Percentiles rank a stretch among this genome's conserved stretches.
Evolutionary conservation across 2,113 vertebrate species (phyloP).

Genomic region (Taxidea taxus): DNA sequence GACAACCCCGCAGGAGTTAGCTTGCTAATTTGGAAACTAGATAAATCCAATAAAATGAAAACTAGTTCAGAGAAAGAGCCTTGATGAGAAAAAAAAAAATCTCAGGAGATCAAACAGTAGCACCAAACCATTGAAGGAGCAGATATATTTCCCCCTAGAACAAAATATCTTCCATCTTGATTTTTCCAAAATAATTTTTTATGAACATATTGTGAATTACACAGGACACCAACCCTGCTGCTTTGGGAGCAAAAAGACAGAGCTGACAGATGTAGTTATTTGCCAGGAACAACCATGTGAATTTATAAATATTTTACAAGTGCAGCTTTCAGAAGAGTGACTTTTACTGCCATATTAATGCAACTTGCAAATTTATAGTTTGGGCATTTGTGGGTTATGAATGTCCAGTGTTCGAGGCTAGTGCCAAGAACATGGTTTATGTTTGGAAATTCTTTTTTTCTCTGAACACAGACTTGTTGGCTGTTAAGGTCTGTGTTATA

Average conservation of each 20-base stretch:
- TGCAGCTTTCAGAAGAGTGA: conserved; percentile 80
- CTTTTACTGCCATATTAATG: conserved; percentile 84
- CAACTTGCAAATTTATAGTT: conserved; percentile 81
- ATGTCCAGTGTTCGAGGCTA: conserved; percentile 70
- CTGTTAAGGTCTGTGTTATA: conserved; percentile 62
- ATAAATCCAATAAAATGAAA: conserved; percentile 58
- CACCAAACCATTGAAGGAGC: neutral
- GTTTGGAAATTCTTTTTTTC: conserved; percentile 78
- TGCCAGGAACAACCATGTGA: conserved; percentile 77
- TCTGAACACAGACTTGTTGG: conserved; percentile 67
- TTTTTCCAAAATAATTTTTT: conserved; percentile 72
- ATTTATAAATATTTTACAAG: conserved; percentile 88
- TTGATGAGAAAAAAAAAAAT: conserved; percentile 45
- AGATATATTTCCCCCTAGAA: conserved; percentile 39
- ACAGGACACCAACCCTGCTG: conserved; percentile 50
- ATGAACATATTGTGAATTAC: conserved; percentile 67
- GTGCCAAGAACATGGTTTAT: conserved; percentile 78
- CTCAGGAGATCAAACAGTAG: conserved; percentile 18
- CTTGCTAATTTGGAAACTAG: conserved; percentile 71
- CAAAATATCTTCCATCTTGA: neutral
- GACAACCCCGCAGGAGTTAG: conserved; percentile 12
- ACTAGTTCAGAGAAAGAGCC: conserved; percentile 43
- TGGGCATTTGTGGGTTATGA: conserved; percentile 74
- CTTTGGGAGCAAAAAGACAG: conserved; percentile 61
- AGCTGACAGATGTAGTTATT: conserved; percentile 82